Conservation (phyloP, 1,140 invertebrate genomes). For the Drosophila kikkawai region DNA sequence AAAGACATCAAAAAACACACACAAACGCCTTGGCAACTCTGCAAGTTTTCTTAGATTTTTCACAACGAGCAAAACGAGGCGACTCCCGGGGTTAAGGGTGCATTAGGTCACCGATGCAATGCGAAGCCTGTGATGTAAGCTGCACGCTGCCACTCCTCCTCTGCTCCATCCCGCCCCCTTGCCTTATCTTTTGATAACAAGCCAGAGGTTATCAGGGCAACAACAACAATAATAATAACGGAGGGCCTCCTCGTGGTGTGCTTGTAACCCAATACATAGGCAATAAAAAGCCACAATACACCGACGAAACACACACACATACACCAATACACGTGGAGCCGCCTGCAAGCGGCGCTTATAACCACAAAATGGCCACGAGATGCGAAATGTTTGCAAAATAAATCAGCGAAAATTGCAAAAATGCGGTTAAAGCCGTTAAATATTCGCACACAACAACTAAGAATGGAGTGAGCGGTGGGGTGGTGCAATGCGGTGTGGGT, state of each 20-base stretch:
- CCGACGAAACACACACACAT: conserved; percentile 29
- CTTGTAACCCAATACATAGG: conserved; percentile 43
- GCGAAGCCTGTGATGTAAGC: conserved; percentile 39
- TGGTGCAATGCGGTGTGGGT: conserved; percentile 17
- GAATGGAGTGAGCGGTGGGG: conserved; percentile 12
- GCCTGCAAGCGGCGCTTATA: conserved; percentile 57
- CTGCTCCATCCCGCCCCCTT: not conserved
- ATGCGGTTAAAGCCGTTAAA: conserved; percentile 42
- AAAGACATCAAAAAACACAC: conserved; percentile 10
- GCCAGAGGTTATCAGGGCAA: conserved; percentile 66
- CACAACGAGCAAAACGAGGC: conserved; percentile 12
- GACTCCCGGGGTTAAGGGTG: conserved; percentile 37
- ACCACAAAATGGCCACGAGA: conserved; percentile 69
- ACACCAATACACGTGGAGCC: conserved; percentile 58
- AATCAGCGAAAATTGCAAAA: conserved; percentile 27
- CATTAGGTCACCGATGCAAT: conserved; percentile 50
- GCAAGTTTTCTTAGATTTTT: conserved; percentile 22
- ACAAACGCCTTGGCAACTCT: conserved; percentile 28
- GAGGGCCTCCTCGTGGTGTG: conserved; percentile 39
- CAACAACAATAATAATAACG: conserved; percentile 25
- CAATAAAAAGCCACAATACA: conserved; percentile 3
- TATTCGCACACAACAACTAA: conserved; percentile 15
- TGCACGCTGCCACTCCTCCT: conserved; percentile 19
- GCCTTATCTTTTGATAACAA: conserved; percentile 33
- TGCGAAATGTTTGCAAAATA: conserved; percentile 44